Evolutionary conservation across 2,113 vertebrate genomes (phyloP), one percentile per base, ranked within the genome.

Genomic region (Laticauda laticaudata): DNA sequence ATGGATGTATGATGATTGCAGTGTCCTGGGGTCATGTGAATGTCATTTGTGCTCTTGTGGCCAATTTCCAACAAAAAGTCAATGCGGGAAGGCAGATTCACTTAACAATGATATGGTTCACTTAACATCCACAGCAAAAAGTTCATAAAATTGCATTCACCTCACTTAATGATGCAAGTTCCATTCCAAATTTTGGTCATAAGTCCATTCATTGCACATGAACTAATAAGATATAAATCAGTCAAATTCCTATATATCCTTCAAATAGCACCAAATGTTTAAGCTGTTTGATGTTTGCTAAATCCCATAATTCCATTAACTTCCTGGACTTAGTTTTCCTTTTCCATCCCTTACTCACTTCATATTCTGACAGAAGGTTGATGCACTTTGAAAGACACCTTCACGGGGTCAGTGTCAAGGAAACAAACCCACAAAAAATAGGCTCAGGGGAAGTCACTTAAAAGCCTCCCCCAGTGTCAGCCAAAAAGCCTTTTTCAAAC

Each of bases 311-410:
- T 96, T 94, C 94, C 88, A 94, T 3, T 95, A 94, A 55, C 64
- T 95, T 96, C 94, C 87, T 95, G 91, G 94, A 95, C 94, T 93
- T 87, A 24, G 95, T 90, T 96, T 96, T 93, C 93, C 92, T 53
- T 95, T 94, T 20, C 57, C 8, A 55, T 93, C 94, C 64, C 89
- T 90, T 89, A 94, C 89, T 96, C 92, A 93, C 91, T 88, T 21
- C 93, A 90, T 2, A 9, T 93, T 95, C 92, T 95, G 95, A 94
- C 96, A 95, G 95, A 93, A 95, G 96, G 96, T 97, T 96, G 96
- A 96, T 89, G 92, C 96, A 95, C 95, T 97, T 96, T 96, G 96
- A 97, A 97, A 97, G 95, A 95, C 95, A 96, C 95, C 95, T 96
- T 96, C 56, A 96, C 94, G 96, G 97, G 96, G 95, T 96, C 95